Conservation (phyloP, 2,888 invertebrate genomes). For the Dione juno region DNA sequence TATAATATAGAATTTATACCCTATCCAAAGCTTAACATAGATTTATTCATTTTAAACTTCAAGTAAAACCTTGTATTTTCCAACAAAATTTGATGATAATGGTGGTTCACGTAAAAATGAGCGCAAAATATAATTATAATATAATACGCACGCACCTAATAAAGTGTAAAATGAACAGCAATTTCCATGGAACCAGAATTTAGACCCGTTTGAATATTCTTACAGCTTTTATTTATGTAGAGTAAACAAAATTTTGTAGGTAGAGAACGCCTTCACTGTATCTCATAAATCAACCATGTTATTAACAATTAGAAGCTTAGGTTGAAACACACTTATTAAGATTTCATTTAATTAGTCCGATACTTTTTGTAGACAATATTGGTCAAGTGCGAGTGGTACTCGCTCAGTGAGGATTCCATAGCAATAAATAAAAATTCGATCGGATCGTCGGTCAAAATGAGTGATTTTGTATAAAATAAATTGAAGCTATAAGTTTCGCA, state of each 20-base stretch:
- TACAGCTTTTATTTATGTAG: constrained; percentile 28
- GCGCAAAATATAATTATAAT: constrained; percentile 29
- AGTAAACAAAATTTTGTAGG: constrained; percentile 32
- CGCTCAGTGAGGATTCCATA: no score
- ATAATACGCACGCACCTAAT: constrained; percentile 29
- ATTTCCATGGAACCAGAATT: constrained; percentile 34
- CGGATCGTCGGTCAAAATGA: no score
- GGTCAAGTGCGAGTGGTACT: no score
- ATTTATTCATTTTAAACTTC: background rate
- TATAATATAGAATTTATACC: no score
- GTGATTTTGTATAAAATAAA: no score
- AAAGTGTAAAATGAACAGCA: constrained; percentile 40
- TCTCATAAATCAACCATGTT: constrained; percentile 4
- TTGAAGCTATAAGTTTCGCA: no score
- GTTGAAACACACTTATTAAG: background rate
- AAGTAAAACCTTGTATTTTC: background rate
- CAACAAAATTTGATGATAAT: constrained; percentile 45
- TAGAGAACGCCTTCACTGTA: constrained; percentile 20
- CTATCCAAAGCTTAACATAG: background rate
- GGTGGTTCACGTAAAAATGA: constrained; percentile 25
- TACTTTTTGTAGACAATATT: background rate
- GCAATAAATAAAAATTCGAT: no score
- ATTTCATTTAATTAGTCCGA: background rate
- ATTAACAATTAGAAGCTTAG: constrained; percentile 10
- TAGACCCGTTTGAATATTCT: constrained; percentile 30